Base-by-base conservation (phyloP, 2,888 invertebrate species). In the Caenorhabditis drosophilae region DNA sequence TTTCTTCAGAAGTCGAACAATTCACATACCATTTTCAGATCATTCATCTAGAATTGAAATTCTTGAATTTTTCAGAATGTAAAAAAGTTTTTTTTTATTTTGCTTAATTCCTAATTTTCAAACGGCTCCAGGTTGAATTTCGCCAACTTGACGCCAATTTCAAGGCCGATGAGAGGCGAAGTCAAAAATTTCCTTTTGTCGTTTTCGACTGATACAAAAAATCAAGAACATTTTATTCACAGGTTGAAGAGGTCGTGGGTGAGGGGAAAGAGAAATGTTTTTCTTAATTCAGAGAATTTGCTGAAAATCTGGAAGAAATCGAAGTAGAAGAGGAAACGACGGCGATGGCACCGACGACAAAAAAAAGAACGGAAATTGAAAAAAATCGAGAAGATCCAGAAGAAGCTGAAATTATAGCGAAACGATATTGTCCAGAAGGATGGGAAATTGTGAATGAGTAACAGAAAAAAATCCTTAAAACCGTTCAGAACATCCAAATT, bases 21-120 rank as follows among this genome's bases (percentile, higher is more conserved):
- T n/a, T n/a, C 25, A 25, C 3, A 53, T 59, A 1, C 38, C 52
- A 15, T 59, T 51, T 18, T 53, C 59, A 15, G 59, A 59, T 20
- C 59, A 59, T 48, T 59, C 48, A 9, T 59, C 59, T 4, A 36
- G 36, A 36, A 4, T n/a, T n/a, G 36, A 36, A 36, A 36, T 36
- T n/a, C 31, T 31, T 31, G 31, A 6, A 31, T n/a, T n/a, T n/a
- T n/a, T n/a, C n/a, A n/a, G n/a, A n/a, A n/a, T 36, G 31, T 6
- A 31, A 31, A 31, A 9, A 12, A 9, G 31, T 6, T 31, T 31
- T 31, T 31, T 31, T 31, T 31, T 31, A 31, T 36, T 36, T 4
- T 36, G 16, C 36, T 15, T 15, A 36, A 36, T 4, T 36, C 4
- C 16, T 9, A 36, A 15, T 36, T 36, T 36, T n/a, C n/a, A n/a